A percentile compares a stretch with the other conserved stretches of the same genome.
Evolutionary conservation across 37 sponge, comb jelly and placozoan species (phyloP).

Genomic region (Eunapius fragilis): DNA sequence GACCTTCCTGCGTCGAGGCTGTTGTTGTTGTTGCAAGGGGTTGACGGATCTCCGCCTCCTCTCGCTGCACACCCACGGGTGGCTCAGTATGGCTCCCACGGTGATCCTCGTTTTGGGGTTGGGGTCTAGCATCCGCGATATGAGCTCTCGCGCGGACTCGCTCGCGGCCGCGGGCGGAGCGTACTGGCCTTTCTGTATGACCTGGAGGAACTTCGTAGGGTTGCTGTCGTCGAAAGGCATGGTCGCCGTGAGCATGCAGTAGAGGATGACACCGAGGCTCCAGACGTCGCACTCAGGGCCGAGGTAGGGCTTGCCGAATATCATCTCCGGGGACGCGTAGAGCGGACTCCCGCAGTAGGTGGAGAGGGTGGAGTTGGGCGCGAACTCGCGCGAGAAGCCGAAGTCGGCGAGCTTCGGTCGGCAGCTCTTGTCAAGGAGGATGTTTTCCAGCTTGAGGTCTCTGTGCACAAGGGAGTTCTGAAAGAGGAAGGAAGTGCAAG

Average conservation of each 20-base stretch:
- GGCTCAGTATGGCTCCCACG: conserved; percentile 55
- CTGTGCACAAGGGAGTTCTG: conserved; percentile 67
- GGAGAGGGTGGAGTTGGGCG: conserved; percentile 10
- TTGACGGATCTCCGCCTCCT: background rate
- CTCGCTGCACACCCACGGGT: conserved; percentile 61
- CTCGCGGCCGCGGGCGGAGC: background rate
- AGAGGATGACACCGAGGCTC: conserved; percentile 91
- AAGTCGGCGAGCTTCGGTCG: conserved; percentile 82
- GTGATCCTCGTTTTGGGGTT: conserved; percentile 46
- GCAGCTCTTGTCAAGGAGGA: conserved; percentile 53
- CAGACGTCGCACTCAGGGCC: conserved; percentile 88
- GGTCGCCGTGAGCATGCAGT: conserved; percentile 84
- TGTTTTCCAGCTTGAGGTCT: conserved; percentile 80
- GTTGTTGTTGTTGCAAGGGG: background rate
- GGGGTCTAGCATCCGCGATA: conserved; percentile 62
- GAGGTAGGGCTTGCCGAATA: conserved; percentile 64
- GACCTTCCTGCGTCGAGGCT: background rate
- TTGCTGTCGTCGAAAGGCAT: conserved; percentile 91
- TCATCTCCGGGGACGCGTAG: conserved; percentile 87
- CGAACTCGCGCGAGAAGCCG: conserved; percentile 73
- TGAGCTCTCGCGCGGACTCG: conserved; percentile 16
- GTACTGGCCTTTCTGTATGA: conserved; percentile 52
- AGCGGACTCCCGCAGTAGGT: conserved; percentile 86
- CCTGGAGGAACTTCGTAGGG: conserved; percentile 32
- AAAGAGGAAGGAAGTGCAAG: conserved; percentile 2